phyloP scores from a whole-genome alignment of 2,888 invertebrate genomes.

The Carcina quercana region DNA sequence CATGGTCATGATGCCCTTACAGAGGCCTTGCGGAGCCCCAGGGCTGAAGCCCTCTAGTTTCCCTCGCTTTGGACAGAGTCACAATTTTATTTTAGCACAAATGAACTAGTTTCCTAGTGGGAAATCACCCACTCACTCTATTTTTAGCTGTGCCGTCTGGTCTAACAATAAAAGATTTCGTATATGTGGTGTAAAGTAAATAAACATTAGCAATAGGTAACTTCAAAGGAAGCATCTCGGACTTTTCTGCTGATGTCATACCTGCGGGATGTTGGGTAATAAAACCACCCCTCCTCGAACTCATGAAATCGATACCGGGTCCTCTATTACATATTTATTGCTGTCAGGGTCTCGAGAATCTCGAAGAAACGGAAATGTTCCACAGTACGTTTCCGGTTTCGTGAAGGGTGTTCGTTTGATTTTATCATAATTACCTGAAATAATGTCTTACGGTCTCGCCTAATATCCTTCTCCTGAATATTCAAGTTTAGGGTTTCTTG shows the following conservation, averaged over 20 bases:
- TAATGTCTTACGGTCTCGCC: conserved; percentile 2
- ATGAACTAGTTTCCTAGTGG: too few relatives aligned
- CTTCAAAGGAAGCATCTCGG: too few relatives aligned
- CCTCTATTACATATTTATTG: conserved; percentile 61
- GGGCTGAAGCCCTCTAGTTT: too few relatives aligned
- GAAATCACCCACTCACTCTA: too few relatives aligned
- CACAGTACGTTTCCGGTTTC: conserved; percentile 23
- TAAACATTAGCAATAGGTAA: too few relatives aligned
- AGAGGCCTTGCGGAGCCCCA: too few relatives aligned
- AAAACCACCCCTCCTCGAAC: conserved; percentile 42
- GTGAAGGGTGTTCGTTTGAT: conserved; percentile 20
- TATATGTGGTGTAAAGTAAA: neutral
- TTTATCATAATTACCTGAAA: conserved; percentile 19
- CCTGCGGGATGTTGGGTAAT: conserved; percentile 31
- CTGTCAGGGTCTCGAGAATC: conserved; percentile 34
- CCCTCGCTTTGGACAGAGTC: too few relatives aligned
- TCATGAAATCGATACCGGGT: conserved; percentile 51
- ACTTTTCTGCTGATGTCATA: conserved; percentile 44
- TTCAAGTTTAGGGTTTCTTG: too few relatives aligned
- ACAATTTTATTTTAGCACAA: too few relatives aligned
- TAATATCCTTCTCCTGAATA: conserved; percentile 4
- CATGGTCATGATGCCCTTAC: too few relatives aligned
- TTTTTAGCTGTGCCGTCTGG: too few relatives aligned
- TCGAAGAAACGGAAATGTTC: conserved; percentile 34
- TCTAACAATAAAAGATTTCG: too few relatives aligned